A percentile compares a stretch with the other conserved stretches of the same genome.
Evolutionary conservation across 2,113 vertebrate genomes (phyloP).

Genomic region (Megaceryle maxima): DNA sequence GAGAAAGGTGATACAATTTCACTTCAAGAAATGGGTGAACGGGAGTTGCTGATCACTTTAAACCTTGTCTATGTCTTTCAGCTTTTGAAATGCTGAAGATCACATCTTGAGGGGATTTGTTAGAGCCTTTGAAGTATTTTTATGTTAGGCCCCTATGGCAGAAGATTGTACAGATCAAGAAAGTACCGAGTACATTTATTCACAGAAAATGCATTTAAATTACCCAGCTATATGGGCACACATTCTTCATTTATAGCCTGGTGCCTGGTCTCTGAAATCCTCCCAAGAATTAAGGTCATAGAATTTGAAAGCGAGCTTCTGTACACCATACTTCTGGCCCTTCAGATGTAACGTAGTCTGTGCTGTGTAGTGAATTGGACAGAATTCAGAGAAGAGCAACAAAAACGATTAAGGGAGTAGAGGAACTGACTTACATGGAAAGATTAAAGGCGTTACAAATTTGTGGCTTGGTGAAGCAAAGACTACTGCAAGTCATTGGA

Average conservation of each 20-base stretch:
- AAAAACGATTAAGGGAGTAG: constrained; percentile 54
- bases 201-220: constrained; percentile 68
- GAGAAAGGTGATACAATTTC: neutral
- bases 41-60: constrained; percentile 52
- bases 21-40: constrained; percentile 35
- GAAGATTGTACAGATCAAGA: constrained; percentile 67
- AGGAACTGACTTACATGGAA: constrained; percentile 52
- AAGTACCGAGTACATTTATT: constrained; percentile 65
- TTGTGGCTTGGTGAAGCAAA: constrained; percentile 53
- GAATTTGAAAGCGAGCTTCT: constrained; percentile 64
- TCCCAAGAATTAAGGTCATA: constrained; percentile 61
- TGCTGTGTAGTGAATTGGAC: constrained; percentile 29
- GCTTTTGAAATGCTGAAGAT: constrained; percentile 68
- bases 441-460: constrained; percentile 63
- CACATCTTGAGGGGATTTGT: constrained; percentile 72
- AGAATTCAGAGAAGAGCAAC: constrained; percentile 60
- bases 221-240: constrained; percentile 39
- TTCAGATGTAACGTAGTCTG: constrained; percentile 8
- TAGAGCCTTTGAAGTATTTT: constrained; percentile 69
- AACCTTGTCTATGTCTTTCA: constrained; percentile 61
- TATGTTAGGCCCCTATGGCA: constrained; percentile 60
- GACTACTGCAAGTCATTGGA: constrained; percentile 29
- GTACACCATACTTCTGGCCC: constrained; percentile 26
- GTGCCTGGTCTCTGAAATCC: constrained; percentile 55
- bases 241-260: constrained; percentile 64